These are phyloP conservation scores for Zaprionus lachaisei DNA, from an alignment of 1,140 invertebrate species.

Conservation along the genomic window DNA sequence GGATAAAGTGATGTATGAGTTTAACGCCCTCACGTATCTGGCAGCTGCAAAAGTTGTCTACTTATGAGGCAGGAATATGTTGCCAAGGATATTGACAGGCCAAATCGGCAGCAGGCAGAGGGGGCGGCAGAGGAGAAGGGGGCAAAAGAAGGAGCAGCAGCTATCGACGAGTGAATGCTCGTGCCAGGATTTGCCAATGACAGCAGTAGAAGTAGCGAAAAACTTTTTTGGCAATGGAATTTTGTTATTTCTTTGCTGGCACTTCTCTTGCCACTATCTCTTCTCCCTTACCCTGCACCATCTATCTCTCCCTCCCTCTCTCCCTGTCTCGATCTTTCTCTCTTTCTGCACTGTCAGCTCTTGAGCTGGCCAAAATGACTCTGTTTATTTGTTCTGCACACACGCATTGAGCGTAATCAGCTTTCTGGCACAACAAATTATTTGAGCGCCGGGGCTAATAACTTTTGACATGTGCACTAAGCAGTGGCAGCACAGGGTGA, in stretches of 20 bases:
- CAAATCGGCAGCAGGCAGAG: neutral
- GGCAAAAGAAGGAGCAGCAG: neutral
- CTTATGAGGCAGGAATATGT: conserved; percentile 74
- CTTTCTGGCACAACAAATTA: conserved; percentile 69
- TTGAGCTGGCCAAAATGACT: conserved; percentile 63
- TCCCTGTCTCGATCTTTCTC: neutral
- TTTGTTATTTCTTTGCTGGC: conserved; percentile 54
- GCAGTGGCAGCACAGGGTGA: neutral
- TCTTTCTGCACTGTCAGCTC: neutral
- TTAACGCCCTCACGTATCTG: conserved; percentile 79
- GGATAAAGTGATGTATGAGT: conserved; percentile 82
- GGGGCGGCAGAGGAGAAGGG: too few relatives aligned
- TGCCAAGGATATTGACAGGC: conserved; percentile 64
- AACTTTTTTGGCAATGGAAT: conserved; percentile 65
- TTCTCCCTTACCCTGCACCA: neutral
- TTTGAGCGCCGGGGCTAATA: conserved; percentile 68
- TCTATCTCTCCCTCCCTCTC: neutral
- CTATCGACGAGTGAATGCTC: conserved; percentile 13
- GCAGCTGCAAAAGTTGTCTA: conserved; percentile 68
- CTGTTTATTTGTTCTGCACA: conserved; percentile 70
- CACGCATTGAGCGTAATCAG: conserved; percentile 72
- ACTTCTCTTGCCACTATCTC: neutral
- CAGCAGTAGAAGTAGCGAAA: conserved; percentile 39
- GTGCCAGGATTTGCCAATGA: conserved; percentile 74
- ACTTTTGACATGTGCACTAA: conserved; percentile 77